These are phyloP conservation scores for Equus quagga DNA, from an alignment of 2,113 vertebrate genomes.

Conservation along the genomic window DNA sequence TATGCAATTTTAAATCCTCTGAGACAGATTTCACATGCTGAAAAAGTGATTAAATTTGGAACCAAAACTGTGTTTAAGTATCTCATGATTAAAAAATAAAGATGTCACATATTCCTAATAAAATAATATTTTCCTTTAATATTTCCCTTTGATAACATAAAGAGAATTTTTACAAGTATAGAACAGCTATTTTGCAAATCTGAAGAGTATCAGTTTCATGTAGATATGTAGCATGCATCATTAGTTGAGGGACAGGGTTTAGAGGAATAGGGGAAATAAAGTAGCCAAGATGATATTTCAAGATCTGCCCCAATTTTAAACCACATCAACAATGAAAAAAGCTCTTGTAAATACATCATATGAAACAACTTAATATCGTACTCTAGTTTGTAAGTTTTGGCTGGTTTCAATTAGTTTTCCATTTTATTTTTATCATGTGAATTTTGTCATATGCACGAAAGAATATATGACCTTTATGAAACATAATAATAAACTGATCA, in stretches of 20 bases:
- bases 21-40: not conserved
- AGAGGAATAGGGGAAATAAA: not conserved
- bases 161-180: not conserved
- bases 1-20: not conserved
- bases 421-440: not conserved
- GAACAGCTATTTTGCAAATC: not conserved
- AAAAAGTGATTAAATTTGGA: conserved; percentile 16
- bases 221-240: not conserved
- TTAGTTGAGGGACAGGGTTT: not conserved
- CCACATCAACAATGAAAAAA: not conserved
- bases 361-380: not conserved
- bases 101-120: conserved; percentile 15
- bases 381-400: not conserved
- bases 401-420: not conserved
- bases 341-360: not conserved
- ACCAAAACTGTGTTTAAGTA: not conserved
- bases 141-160: not conserved
- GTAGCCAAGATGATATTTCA: not conserved
- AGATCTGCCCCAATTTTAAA: not conserved
- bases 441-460: not conserved
- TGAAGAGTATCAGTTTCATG: not conserved
- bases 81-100: conserved; percentile 37
- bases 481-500: not conserved
- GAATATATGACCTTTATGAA: not conserved
- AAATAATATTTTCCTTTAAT: conserved; percentile 35